Evolutionary conservation across 2,113 vertebrate species (phyloP), one percentile per base, ranked within the genome.

Genomic region (Alexandromys fortis): DNA sequence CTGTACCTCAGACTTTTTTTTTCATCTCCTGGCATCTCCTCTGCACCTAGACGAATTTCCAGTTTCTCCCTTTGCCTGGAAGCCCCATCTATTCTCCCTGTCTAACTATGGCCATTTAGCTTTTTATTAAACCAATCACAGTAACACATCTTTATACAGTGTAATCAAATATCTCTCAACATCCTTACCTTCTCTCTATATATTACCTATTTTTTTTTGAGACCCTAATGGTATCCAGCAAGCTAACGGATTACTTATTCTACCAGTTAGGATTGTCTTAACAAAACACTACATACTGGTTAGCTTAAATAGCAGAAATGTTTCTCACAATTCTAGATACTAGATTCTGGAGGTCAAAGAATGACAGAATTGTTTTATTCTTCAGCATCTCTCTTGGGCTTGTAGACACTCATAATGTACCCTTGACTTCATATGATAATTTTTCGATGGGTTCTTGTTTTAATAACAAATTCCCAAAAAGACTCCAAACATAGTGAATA

Each of bases 391-490:
- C 49, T 78, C 45, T 83, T 88, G 91, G 68, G 21, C 87, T 94
- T 83, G 9, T 30, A 93, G 61, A 82, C 42, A 5, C 52, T 10
- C 3, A 47, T 68, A 33, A 81, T 68, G 6, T 49, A 67, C 28
- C 63, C 85, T 35, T 87, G 28, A 88, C n/a, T 86, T 91, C 6
- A n/a, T 30, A 14, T 61, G n/a, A 9, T 79, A 61, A 91, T 94
- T 94, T 87, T 11, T 90, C 42, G 30, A 6, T 35, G 21, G 45
- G 67, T 93, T 16, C 72, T 33, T 93, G 63, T 76, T 93, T n/a
- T 96, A 72, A 70, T 79, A 77, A 28, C 94, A 77, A 75, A 82
- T 85, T 93, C 58, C 72, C 77, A 86, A 24, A 79, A 52, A 21
- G 35, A 70, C 2, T 91, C 45, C 30, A 70, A 42, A 88, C 24